phyloP scores from a whole-genome alignment of 1,140 invertebrate genomes.

The Drosophila dunni region DNA sequence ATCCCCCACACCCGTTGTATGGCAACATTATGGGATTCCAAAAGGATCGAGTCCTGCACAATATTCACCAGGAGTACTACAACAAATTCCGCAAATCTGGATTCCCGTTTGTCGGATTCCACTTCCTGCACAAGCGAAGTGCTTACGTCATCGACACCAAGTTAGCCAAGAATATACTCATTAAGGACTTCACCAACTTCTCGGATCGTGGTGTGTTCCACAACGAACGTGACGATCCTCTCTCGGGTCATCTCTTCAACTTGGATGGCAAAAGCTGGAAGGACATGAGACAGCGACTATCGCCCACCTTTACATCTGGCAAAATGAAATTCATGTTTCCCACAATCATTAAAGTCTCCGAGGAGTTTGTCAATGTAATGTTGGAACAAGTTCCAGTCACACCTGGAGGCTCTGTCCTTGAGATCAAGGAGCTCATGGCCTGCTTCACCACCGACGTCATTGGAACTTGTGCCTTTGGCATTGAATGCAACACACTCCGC shows the following conservation, averaged over 20 bases:
- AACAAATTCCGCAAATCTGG: constrained; percentile 58
- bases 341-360: constrained; percentile 62
- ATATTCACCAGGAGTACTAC: constrained; percentile 21
- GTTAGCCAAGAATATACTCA: constrained; percentile 85
- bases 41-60: constrained; percentile 32
- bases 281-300: constrained; percentile 85
- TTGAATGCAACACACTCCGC: constrained; percentile 86
- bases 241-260: constrained; percentile 84
- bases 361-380: constrained; percentile 44
- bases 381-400: constrained; percentile 6
- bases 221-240: constrained; percentile 85
- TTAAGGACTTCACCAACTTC: constrained; percentile 87
- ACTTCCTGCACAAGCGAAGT: constrained; percentile 36
- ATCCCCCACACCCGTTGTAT: constrained; percentile 63
- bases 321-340: constrained; percentile 86
- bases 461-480: constrained; percentile 87
- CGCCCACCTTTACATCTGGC: constrained; percentile 86
- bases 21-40: constrained; percentile 64
- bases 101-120: constrained; percentile 59
- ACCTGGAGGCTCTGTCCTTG: constrained; percentile 25
- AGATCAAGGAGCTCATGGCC: constrained; percentile 64
- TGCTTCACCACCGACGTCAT: constrained; percentile 84
- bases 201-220: constrained; percentile 85
- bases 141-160: constrained; percentile 45
- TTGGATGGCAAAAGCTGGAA: constrained; percentile 86